Percentiles rank a stretch among this genome's conserved stretches.
These are phyloP conservation scores for Polia nebulosa DNA, from an alignment of 2,888 invertebrate genomes.

Conservation along the genomic window DNA sequence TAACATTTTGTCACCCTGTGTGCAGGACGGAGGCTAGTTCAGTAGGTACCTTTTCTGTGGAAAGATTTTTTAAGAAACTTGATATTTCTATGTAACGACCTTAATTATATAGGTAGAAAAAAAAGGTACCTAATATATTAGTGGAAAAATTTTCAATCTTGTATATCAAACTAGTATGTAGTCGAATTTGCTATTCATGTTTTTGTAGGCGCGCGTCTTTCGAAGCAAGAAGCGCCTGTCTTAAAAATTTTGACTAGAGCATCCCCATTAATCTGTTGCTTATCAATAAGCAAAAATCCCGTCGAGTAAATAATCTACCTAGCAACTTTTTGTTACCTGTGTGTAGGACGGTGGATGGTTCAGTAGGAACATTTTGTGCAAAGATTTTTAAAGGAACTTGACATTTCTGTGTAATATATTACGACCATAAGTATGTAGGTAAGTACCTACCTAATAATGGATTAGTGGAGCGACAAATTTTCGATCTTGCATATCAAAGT, in stretches of 20 bases:
- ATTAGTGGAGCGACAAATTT: conserved; percentile 7
- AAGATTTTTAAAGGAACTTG: conserved; percentile 39
- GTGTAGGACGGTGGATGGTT: conserved; percentile 25
- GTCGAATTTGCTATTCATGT: conserved; percentile 32
- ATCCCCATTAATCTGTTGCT: background rate
- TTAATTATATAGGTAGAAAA: no score
- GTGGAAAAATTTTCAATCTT: background rate
- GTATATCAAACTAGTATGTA: background rate
- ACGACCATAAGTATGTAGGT: no score
- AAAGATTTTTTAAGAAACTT: conserved; percentile 43
- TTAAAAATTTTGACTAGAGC: background rate
- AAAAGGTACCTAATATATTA: conserved; percentile 34
- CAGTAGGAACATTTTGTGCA: conserved; percentile 19
- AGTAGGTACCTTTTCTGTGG: conserved; percentile 23
- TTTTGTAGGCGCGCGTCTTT: conserved; percentile 28
- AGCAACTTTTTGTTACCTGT: conserved; percentile 33
- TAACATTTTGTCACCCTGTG: conserved; percentile 32
- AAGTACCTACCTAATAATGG: conserved; percentile 13
- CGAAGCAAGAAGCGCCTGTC: background rate
- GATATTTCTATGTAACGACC: conserved; percentile 13
- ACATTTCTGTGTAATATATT: conserved; percentile 8
- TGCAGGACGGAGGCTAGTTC: no score
- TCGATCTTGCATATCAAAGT: background rate
- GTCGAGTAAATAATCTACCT: conserved; percentile 25
- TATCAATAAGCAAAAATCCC: conserved; percentile 2